Evolutionary conservation across 2,888 invertebrate genomes (phyloP), one percentile per base, ranked within the genome.

Genomic region (Plagodis dolabraria): DNA sequence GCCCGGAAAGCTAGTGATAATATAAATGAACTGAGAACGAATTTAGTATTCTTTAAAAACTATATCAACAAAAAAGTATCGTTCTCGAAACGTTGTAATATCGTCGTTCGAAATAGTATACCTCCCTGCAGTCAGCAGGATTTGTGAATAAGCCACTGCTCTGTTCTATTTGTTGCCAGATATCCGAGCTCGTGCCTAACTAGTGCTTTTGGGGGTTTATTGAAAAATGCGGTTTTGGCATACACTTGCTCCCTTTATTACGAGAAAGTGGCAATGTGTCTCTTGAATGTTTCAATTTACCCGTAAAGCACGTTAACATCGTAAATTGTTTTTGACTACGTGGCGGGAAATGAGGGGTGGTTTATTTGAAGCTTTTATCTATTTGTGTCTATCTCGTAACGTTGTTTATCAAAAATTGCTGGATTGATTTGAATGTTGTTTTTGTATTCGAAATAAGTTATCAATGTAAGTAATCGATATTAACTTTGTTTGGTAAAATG

Each of bases 111-210:
- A 12, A 60, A 83, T 79, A 56, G 43, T 8, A 35, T 34, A 55
- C 47, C 38, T 54, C 22, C 70, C 70, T 80, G 83, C 84, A 88
- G 85, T 84, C 86, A 82, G 87, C 86, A 76, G 86, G 86, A 87
- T 87, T 88, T 87, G 86, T 79, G 87, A 83, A 81, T 87, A 88
- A 89, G 85, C 88, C 82, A 77, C 79, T 65, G 77, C 77, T 83
- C 80, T 78, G 80, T 78, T 81, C 83, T 79, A 85, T 86, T 87
- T 85, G 85, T 80, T 82, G 79, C 80, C 81, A 83, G 86, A 85
- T 82, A 83, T 80, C 79, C 74, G 71, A 56, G 52, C 64, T 60
- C 71, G 71, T 61, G 63, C 65, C 67, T 69, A 73, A 75, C 75
- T 74, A 77, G 71, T 67, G 62, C 75, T 68, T 78, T 79, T 71